A percentile compares a stretch with the other conserved stretches of the same genome.
These are phyloP conservation scores for Eupithecia inturbata DNA, from an alignment of 2,888 invertebrate species.

Conservation along the genomic window DNA sequence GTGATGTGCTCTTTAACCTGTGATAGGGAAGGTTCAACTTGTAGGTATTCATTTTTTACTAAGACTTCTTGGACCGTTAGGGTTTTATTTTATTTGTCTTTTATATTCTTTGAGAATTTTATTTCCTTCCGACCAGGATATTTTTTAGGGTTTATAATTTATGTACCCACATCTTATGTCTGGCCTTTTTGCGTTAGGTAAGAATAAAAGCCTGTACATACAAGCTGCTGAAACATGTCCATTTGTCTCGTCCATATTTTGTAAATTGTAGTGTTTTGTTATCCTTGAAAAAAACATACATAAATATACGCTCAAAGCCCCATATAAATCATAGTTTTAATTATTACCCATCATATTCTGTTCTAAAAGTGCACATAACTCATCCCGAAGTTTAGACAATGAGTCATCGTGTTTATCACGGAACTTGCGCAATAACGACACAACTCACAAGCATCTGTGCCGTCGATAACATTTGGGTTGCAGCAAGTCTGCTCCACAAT, in stretches of 20 bases:
- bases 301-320: background rate
- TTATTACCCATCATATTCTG: constrained; percentile 19
- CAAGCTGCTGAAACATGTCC: background rate
- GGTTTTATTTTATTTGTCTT: constrained; percentile 20
- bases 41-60: constrained; percentile 32
- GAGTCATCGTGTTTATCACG: constrained; percentile 59
- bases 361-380: constrained; percentile 56
- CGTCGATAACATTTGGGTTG: constrained; percentile 29
- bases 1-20: constrained; percentile 45
- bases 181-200: background rate
- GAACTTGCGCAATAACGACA: constrained; percentile 58
- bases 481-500: constrained; percentile 13
- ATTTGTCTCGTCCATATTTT: background rate
- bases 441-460: constrained; percentile 41
- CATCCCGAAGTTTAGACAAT: constrained; percentile 62
- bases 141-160: background rate
- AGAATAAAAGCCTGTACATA: background rate
- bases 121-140: background rate
- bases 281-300: background rate
- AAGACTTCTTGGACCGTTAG: constrained; percentile 21
- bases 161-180: background rate
- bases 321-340: background rate
- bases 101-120: background rate
- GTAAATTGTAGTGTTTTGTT: background rate
- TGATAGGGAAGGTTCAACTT: constrained; percentile 34